Evolutionary conservation across 2,797 vertebrate species (phyloP).

Genomic region (Notoglanidium macrostoma): DNA sequence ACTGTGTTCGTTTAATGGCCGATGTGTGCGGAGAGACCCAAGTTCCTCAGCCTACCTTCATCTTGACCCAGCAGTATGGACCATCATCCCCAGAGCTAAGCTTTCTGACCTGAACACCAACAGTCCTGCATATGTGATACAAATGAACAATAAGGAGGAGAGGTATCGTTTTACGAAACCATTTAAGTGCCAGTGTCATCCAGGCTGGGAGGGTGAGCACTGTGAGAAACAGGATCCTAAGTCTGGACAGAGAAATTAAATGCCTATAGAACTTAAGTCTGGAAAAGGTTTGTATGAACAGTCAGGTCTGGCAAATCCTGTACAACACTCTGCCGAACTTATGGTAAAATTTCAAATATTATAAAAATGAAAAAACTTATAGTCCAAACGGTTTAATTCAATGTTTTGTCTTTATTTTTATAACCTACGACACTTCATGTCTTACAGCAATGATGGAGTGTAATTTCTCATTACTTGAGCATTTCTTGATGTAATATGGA

Average conservation of each 20-base stretch:
- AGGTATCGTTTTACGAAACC: slow-evolving; percentile 61
- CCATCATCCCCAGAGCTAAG: slow-evolving; percentile 62
- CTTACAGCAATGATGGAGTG: too few species aligned
- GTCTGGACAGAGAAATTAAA: background rate
- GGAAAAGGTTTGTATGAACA: background rate
- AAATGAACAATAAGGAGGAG: slow-evolving; percentile 57
- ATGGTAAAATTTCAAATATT: background rate
- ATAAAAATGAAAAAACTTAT: background rate
- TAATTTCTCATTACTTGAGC: too few species aligned
- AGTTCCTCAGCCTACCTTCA: slow-evolving; percentile 75
- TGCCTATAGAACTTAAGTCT: background rate
- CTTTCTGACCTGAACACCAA: slow-evolving; percentile 24
- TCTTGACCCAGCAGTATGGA: slow-evolving; percentile 77
- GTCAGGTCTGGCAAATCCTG: background rate
- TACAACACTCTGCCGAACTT: background rate
- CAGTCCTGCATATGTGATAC: slow-evolving; percentile 62
- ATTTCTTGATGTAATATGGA: too few species aligned
- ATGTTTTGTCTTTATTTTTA: too few species aligned
- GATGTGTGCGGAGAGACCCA: slow-evolving; percentile 75
- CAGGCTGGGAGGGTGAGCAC: slow-evolving; percentile 76
- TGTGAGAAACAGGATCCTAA: slow-evolving; percentile 63
- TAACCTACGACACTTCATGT: too few species aligned
- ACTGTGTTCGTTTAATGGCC: slow-evolving; percentile 81
- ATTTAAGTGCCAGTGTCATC: slow-evolving; percentile 86
- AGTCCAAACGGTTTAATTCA: too few species aligned